Conservation (phyloP, 1,140 invertebrate genomes). For the Polypedilum vanderplanki region DNA sequence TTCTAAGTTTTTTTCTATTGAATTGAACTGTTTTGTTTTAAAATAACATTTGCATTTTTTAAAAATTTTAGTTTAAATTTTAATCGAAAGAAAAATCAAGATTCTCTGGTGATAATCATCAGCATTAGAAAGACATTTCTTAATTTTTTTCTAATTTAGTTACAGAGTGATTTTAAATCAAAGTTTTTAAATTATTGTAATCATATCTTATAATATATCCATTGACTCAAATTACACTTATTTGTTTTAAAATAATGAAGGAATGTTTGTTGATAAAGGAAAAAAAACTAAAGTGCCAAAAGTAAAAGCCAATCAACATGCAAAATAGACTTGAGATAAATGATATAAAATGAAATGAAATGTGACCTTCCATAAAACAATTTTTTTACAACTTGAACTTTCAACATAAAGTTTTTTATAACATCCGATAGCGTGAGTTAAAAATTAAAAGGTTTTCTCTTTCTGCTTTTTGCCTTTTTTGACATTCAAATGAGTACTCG, state of each 20-base stretch:
- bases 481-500: neutral
- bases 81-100: no score
- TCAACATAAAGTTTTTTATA: conserved; percentile 14
- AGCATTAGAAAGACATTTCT: no score
- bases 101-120: no score
- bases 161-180: no score
- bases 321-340: neutral
- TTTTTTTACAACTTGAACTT: conserved; percentile 1
- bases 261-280: neutral
- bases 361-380: conserved; percentile 3
- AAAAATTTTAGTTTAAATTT: no score
- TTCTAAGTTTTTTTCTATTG: no score
- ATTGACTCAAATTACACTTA: no score
- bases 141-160: no score
- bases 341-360: neutral
- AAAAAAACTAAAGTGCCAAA: neutral
- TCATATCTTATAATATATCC: no score
- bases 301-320: neutral
- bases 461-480: neutral
- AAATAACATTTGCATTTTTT: no score
- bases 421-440: conserved; percentile 16
- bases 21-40: no score
- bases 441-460: neutral
- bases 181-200: no score
- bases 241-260: neutral